Base-by-base conservation (phyloP, 2,797 vertebrate genomes). In the Notoglanidium macrostoma region DNA sequence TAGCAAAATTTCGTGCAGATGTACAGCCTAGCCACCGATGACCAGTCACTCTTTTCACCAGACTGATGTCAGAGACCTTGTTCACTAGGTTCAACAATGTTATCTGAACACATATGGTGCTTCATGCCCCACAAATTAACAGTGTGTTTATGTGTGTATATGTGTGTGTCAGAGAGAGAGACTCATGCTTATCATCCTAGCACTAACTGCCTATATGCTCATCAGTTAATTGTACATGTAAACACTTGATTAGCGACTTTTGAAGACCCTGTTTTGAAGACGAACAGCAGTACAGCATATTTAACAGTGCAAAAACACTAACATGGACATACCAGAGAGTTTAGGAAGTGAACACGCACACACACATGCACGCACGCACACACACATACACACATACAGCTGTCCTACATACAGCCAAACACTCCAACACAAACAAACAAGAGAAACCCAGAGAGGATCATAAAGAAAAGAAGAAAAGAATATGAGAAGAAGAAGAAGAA, bases 1-100 rank as follows among this genome's bases (percentile, higher is more conserved):
- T 93, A 90, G 91, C 92, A 91, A 91, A 93, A 86, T 89, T 89
- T 90, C 59, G 90, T 88, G 92, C 93, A 94, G 94, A 94, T 95
- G 93, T 93, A 94, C 85, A 79, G 57, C 90, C 92, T 82, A 88
- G 90, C 89, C 65, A 87, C 51, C 73, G 49, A 72, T 61, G 67
- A 57, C 84, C 90, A 85, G 49, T 70, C 73, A 49, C 81, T 76
- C 59, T 79, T 76, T 70, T 5, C 23, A 51, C 19, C n/a, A 72
- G 70, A 74, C 29, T 80, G 46, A 72, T 87, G 88, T 63, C 63
- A 85, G 11, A 11, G 55, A 88, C 54, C 73, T 84, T 85, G 55
- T 51, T 46, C 74, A 83, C 61, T 73, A 32, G 78, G 73, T 88
- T 86, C 57, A 87, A 21, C 85, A 88, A 85, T 83, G 84, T 87